Conservation (phyloP, 2,113 vertebrate species). For the Harpagus bidentatus region DNA sequence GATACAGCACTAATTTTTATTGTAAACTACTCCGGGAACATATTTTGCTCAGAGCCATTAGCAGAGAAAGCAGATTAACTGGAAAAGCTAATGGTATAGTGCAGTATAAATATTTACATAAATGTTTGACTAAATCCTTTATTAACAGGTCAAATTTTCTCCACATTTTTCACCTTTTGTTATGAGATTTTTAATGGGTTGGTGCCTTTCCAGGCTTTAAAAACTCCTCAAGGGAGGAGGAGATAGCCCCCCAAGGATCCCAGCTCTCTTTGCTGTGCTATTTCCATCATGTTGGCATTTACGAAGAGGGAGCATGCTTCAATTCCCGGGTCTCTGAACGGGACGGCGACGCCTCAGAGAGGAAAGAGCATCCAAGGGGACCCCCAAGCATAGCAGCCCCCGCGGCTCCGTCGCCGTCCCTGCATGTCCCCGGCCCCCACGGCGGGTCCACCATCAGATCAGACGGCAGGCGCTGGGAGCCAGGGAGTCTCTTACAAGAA, state of each 20-base stretch:
- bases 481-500: neutral
- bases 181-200: constrained; percentile 17
- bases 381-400: neutral
- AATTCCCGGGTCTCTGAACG: fast-evolving
- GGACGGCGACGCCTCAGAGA: fast-evolving
- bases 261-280: neutral
- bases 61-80: constrained; percentile 51
- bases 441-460: fast-evolving
- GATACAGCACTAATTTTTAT: constrained; percentile 37
- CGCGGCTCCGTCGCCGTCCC: fast-evolving
- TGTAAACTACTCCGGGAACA: constrained; percentile 32
- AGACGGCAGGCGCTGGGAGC: fast-evolving
- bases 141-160: constrained; percentile 38
- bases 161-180: neutral
- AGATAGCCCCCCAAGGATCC: neutral
- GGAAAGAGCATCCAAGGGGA: neutral
- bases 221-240: neutral
- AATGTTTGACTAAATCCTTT: constrained; percentile 30
- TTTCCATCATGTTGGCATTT: neutral
- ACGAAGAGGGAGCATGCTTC: fast-evolving
- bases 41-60: constrained; percentile 52
- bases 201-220: neutral
- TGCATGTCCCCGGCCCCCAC: neutral
- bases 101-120: constrained; percentile 55
- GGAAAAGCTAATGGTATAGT: constrained; percentile 20